Evolutionary conservation across 2,888 invertebrate genomes (phyloP).

Genomic region (Aethes cnicana): DNA sequence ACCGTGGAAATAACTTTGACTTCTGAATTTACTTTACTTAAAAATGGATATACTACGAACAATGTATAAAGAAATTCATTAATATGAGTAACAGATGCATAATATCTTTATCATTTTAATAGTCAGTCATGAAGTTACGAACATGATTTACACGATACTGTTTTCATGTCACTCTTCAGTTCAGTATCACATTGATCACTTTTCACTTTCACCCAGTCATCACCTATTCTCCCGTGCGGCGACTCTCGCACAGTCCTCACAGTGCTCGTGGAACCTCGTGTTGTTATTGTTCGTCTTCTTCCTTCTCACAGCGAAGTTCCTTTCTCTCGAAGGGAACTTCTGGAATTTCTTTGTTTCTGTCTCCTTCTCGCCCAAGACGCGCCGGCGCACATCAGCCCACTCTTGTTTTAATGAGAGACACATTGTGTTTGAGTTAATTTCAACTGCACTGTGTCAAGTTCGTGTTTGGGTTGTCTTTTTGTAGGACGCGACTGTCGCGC

Average conservation of each 20-base stretch:
- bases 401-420: conserved; percentile 73
- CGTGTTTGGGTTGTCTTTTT: neutral
- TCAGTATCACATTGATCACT: neutral
- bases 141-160: too few relatives aligned
- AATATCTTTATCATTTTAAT: too few relatives aligned
- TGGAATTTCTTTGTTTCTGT: conserved; percentile 73
- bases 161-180: neutral
- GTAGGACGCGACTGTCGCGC: conserved; percentile 35
- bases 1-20: too few relatives aligned
- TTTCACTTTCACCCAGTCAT: conserved; percentile 33
- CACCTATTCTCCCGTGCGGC: conserved; percentile 64
- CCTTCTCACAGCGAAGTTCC: conserved; percentile 85
- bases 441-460: too few relatives aligned
- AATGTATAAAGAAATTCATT: too few relatives aligned
- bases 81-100: too few relatives aligned
- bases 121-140: too few relatives aligned
- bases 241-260: conserved; percentile 64
- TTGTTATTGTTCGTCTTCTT: conserved; percentile 73
- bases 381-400: conserved; percentile 66
- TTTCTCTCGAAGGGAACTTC: conserved; percentile 86
- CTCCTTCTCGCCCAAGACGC: conserved; percentile 51
- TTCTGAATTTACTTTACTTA: too few relatives aligned
- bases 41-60: too few relatives aligned
- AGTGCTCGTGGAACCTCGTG: conserved; percentile 64
- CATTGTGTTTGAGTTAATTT: conserved; percentile 45